Evolutionary conservation across 2,113 vertebrate genomes (phyloP).

Genomic region (Pseudorectes ferrugineus): DNA sequence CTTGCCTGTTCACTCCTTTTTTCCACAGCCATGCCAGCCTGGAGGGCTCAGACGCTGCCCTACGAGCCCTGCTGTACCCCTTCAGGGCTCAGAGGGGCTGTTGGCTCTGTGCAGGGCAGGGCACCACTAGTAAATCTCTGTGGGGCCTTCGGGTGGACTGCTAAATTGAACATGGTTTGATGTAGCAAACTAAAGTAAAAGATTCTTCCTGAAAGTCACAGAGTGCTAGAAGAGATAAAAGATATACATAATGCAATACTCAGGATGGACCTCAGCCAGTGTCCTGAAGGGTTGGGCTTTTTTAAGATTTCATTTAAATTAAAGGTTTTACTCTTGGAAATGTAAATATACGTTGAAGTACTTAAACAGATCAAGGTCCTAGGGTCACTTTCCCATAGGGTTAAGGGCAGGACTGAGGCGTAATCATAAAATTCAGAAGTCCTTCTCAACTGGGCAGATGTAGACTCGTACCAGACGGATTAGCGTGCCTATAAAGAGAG

Average conservation of each 20-base stretch:
- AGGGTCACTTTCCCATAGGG: not conserved
- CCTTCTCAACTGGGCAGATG: accelerated
- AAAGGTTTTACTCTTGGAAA: not conserved
- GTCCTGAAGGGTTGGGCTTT: not conserved
- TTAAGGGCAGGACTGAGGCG: not conserved
- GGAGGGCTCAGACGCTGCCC: not conserved
- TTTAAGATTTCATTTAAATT: not conserved
- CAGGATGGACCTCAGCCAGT: not conserved
- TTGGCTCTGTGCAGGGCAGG: not conserved
- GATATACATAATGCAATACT: not conserved
- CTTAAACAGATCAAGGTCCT: not conserved
- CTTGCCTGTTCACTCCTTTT: no score
- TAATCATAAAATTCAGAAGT: not conserved
- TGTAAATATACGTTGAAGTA: not conserved
- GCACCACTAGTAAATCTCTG: accelerated
- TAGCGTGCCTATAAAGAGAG: not conserved
- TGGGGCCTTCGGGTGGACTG: not conserved
- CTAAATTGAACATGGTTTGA: not conserved
- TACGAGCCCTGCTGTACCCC: not conserved
- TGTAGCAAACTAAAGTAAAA: not conserved
- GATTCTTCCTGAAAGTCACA: not conserved
- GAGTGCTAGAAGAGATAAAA: not conserved
- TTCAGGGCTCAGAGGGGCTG: not conserved
- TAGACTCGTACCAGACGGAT: not conserved
- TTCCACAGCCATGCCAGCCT: not conserved